Percentiles rank a stretch among this genome's conserved stretches.
Conservation (phyloP, 2,113 vertebrate species). For the Glaucomys volans region DNA sequence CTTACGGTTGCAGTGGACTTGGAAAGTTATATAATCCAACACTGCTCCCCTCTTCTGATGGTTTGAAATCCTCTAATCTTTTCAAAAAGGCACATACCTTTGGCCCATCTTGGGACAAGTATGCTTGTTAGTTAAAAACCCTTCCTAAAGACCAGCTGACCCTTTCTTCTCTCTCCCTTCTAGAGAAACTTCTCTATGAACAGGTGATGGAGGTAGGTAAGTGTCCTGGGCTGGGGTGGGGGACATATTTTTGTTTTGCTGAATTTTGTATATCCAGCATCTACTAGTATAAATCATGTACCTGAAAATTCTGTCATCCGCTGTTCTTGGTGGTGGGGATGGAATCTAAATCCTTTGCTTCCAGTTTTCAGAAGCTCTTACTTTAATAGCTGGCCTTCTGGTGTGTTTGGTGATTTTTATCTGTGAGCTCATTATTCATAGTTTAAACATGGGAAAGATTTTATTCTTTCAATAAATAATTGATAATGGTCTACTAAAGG, state of each 20-base stretch:
- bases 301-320: background rate
- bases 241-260: background rate
- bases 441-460: background rate
- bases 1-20: background rate
- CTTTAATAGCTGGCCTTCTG: background rate
- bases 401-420: background rate
- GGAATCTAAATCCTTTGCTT: background rate
- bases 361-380: background rate
- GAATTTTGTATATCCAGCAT: background rate
- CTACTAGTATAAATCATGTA: background rate
- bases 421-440: background rate
- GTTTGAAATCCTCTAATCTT: slow-evolving; percentile 43
- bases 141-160: background rate
- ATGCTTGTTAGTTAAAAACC: background rate
- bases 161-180: background rate
- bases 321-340: background rate
- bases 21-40: background rate
- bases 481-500: background rate
- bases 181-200: slow-evolving; percentile 81
- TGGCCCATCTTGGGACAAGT: background rate
- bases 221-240: slow-evolving; percentile 54
- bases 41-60: background rate
- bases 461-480: slow-evolving; percentile 36
- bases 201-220: slow-evolving; percentile 81
- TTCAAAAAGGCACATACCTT: background rate